Evolutionary conservation across 1,140 invertebrate genomes (phyloP), one percentile per base, ranked within the genome.

Genomic region (Drosophila bifasciata): DNA sequence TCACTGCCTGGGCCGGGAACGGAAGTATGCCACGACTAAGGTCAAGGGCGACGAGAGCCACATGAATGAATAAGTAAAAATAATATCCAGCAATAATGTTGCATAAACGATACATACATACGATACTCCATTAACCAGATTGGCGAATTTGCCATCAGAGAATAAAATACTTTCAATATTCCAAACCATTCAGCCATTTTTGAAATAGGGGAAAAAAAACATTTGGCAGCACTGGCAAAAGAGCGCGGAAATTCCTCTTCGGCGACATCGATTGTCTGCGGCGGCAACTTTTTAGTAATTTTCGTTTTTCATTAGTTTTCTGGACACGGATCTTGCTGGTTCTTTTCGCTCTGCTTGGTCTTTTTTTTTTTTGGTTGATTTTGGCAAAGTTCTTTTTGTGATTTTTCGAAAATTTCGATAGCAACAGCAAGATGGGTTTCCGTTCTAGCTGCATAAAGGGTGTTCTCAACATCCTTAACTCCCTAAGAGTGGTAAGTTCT

Each of bases 401-500:
- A 13, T 19, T 19, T 32, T 28, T n/a, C 8, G 0, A 8, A 9
- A 28, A 7, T 25, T 25, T 1, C 19, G 16, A 19, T 52, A 40
- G 13, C 0, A 16, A 6, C 6, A 13, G 23, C 21, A 89, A 69
- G 6, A 90, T 90, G 88, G 88, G 85, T 15, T 89, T 81, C 49
- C 84, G 85, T 50, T 84, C 88, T 28, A 81, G 71, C 16, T 76
- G 70, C 25, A 67, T 84, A 13, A 90, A 90, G 75, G 88, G 81
- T 53, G 66, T 89, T 17, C 69, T 90, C 5, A 90, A 84, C 56
- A 69, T 61, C 3, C 57, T 90, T 9, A 90, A 84, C 44, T 80
- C 77, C 17, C 17, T 89, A 5, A 59, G 70, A 52, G 86, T 68
- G 64, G 88, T 90, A 78, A 90, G 88, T 67, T 43, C 6, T 28